phyloP scores from a whole-genome alignment of 35 echinoderm and acorn worm species.

The Lytechinus pictus region DNA sequence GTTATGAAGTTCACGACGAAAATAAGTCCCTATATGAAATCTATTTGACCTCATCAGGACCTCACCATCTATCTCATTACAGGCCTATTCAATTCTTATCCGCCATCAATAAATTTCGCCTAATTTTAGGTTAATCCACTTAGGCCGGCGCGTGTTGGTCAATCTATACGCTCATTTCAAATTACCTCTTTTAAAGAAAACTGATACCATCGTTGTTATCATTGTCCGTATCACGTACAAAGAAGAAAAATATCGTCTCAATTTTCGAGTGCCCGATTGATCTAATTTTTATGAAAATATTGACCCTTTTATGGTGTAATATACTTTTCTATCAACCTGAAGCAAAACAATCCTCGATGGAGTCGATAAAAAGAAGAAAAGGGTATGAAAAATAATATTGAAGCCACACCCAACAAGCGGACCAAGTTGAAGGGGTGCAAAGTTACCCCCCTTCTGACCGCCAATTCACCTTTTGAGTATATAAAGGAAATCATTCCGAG shows the following conservation, averaged over 20 bases:
- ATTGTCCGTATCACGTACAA: neutral
- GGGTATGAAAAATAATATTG: conserved; percentile 14
- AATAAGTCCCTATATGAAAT: no score
- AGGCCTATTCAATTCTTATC: neutral
- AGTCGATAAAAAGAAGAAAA: neutral
- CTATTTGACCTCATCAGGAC: neutral
- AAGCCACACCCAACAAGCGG: neutral
- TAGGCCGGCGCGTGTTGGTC: neutral
- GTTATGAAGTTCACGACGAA: no score
- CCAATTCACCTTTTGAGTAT: conserved; percentile 2
- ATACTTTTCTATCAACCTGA: neutral
- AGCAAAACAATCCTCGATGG: conserved; percentile 20
- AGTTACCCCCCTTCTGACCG: neutral
- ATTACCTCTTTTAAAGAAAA: neutral
- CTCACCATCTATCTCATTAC: neutral
- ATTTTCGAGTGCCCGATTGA: conserved; percentile 1
- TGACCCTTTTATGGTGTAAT: neutral
- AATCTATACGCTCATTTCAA: neutral
- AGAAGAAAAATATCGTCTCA: neutral
- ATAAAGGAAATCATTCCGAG: conserved; percentile 4
- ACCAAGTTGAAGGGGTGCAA: neutral
- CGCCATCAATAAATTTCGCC: neutral
- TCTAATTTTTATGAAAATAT: conserved; percentile 6
- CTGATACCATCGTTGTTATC: neutral
- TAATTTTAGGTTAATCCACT: neutral